Evolutionary conservation across 1,140 invertebrate species (phyloP), one percentile per base, ranked within the genome.

Genomic region (Cherax quadricarinatus): DNA sequence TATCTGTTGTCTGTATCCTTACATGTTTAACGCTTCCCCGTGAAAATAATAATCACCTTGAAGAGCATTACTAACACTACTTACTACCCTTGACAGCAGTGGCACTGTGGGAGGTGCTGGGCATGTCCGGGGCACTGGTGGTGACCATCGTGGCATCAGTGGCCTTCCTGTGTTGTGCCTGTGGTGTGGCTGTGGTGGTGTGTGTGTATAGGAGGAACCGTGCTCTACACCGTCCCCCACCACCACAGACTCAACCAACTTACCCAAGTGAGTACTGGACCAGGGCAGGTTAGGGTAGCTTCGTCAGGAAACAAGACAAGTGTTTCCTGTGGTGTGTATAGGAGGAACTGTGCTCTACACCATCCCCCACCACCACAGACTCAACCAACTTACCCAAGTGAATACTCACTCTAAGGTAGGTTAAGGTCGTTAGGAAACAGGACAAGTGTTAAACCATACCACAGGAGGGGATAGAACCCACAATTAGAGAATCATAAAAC

Each of bases 81-180:
- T 14, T 57, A 10, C 53, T 14, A 57, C 62, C 10, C 62, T 66
- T 18, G 18, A 66, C 62, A 16, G 14, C 62, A 95, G 21, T 95
- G 98, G 97, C 97, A 94, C 95, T 96, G n/a, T 96, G 96, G 86
- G 97, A 96, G 78, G 97, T 98, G 83, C 95, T 97, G 88, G 97
- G 97, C 62, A 97, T 97, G 94, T 96, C 96, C 93, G 96, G 97
- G 85, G 97, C 97, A 96, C 97, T 98, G 94, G 96, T 97, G 78
- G 96, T 97, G 53, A 96, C 96, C 82, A 96, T 97, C 18, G 96
- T 97, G 53, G 96, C 96, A 93, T 95, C 96, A 60, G 95, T 97
- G 93, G 95, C 90, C 83, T 86, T 91, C 84, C 84, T 91, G 53
- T 91, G 90, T 60, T 98, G 93, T 95, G 97, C 89, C 95, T 94